Evolutionary conservation across 1,140 invertebrate species (phyloP).

Genomic region (Bemisia tabaci): DNA sequence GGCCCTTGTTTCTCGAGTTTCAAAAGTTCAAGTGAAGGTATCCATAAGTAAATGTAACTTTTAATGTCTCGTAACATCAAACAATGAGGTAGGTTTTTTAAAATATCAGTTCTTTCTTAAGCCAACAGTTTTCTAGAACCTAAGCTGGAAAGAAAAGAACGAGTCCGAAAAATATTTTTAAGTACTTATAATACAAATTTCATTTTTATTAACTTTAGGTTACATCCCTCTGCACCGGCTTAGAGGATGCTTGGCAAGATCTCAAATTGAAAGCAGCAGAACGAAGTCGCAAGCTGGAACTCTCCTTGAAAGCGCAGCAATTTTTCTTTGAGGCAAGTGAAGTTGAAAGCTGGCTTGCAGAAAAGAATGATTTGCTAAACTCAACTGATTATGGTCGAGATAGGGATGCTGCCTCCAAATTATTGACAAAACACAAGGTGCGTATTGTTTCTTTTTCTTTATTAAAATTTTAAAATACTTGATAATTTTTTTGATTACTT

Average conservation of each 20-base stretch:
- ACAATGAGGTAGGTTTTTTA: too few relatives aligned
- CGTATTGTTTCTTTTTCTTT: slow-evolving; percentile 10
- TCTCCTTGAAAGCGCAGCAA: slow-evolving; percentile 76
- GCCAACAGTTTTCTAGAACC: too few relatives aligned
- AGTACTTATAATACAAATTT: too few relatives aligned
- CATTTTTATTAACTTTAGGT: too few relatives aligned
- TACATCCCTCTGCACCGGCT: slow-evolving; percentile 43
- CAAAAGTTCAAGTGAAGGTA: too few relatives aligned
- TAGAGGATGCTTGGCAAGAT: slow-evolving; percentile 53
- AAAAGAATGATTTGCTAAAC: slow-evolving; percentile 65
- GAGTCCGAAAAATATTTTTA: too few relatives aligned
- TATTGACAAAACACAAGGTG: slow-evolving; percentile 84
- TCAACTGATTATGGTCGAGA: slow-evolving; percentile 77
- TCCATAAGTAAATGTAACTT: too few relatives aligned
- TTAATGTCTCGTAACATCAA: too few relatives aligned
- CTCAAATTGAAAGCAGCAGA: slow-evolving; percentile 52
- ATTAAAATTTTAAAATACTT: too few relatives aligned
- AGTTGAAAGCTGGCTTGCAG: slow-evolving; percentile 83
- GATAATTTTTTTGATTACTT: neutral
- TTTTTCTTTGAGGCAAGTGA: slow-evolving; percentile 81
- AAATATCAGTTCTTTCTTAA: too few relatives aligned
- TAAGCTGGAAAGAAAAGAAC: too few relatives aligned
- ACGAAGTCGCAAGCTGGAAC: slow-evolving; percentile 61
- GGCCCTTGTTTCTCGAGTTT: too few relatives aligned
- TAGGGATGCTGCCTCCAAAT: slow-evolving; percentile 74